Evolutionary conservation across 2,113 vertebrate species (phyloP).

Genomic region (Theristicus caerulescens): DNA sequence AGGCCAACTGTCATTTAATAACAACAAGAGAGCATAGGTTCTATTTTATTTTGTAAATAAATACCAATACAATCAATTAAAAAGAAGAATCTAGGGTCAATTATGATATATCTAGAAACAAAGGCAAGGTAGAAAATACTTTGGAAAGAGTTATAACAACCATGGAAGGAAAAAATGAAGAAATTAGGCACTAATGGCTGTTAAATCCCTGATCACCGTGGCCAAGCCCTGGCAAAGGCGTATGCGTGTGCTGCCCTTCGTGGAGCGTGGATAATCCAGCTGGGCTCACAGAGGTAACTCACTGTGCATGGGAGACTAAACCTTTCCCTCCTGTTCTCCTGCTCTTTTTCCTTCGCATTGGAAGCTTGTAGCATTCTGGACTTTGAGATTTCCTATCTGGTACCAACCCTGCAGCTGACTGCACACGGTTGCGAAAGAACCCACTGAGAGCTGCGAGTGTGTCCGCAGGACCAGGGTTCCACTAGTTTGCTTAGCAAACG

Average conservation of each 20-base stretch:
- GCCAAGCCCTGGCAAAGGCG: neutral
- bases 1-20: neutral
- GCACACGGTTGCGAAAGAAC: too few relatives aligned
- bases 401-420: neutral
- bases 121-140: neutral
- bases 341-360: neutral
- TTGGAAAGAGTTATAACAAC: neutral
- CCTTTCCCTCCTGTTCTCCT: neutral
- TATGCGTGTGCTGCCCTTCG: neutral
- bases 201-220: neutral
- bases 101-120: neutral
- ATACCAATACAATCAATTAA: neutral
- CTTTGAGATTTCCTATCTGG: neutral
- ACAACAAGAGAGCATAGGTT: neutral
- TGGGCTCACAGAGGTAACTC: neutral
- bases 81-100: neutral
- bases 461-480: neutral
- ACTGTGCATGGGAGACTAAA: neutral
- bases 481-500: neutral
- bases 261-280: neutral
- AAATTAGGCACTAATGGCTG: neutral
- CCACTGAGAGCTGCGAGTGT: neutral
- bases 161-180: neutral
- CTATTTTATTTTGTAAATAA: neutral
- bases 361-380: neutral